Evolutionary conservation across 1,140 invertebrate genomes (phyloP).

Genomic region (Sycophaga agraensis): DNA sequence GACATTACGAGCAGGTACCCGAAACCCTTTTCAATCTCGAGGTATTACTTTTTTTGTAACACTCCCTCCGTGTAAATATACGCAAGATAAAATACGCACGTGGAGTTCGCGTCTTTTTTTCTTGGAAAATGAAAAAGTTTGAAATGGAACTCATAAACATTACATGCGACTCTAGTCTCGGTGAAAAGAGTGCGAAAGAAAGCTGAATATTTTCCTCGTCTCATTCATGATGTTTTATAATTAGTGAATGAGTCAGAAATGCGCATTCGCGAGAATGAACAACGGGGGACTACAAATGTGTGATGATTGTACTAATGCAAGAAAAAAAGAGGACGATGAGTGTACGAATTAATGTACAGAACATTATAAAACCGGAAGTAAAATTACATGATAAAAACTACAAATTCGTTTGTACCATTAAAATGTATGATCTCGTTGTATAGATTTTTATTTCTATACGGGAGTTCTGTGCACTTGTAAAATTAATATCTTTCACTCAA

Average conservation of each 20-base stretch:
- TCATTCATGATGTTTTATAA: conserved; percentile 8
- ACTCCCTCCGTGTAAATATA: conserved; percentile 23
- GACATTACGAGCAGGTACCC: too few species aligned
- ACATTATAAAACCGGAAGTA: background rate
- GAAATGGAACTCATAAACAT: background rate
- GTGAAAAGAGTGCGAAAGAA: background rate
- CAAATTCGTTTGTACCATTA: conserved; percentile 13
- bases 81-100: background rate
- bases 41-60: conserved; percentile 19
- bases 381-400: conserved; percentile 1
- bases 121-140: background rate
- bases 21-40: background rate
- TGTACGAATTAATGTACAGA: background rate
- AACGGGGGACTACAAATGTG: background rate
- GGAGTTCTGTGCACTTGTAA: too few species aligned
- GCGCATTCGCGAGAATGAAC: background rate
- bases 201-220: background rate
- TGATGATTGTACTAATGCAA: background rate
- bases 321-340: conserved; percentile 16
- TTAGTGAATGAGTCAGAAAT: background rate
- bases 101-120: conserved; percentile 13
- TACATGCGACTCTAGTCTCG: background rate
- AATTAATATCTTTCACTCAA: background rate
- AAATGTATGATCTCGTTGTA: conserved; percentile 21
- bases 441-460: conserved; percentile 10